Percentiles rank a stretch among this genome's conserved stretches.
Conservation (phyloP, 2,797 vertebrate genomes). For the Thunnus albacares region DNA sequence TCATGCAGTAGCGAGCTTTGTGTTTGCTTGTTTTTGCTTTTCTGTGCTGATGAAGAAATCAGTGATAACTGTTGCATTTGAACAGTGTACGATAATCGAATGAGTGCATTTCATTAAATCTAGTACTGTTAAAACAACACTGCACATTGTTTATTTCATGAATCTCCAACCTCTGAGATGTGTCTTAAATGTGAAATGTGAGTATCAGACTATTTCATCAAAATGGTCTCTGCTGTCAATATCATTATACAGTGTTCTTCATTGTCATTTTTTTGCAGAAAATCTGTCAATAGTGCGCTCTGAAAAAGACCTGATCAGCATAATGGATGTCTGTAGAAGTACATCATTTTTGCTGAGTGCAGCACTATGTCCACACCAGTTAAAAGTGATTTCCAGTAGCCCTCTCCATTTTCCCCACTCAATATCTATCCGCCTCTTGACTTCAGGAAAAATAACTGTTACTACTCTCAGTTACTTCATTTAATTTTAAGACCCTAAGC, state of each 20-base stretch:
- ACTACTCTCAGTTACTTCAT: constrained; percentile 16
- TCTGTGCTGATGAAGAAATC: neutral
- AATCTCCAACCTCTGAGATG: neutral
- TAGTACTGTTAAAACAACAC: neutral
- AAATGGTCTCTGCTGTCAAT: constrained; percentile 17
- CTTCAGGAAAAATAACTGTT: constrained; percentile 35
- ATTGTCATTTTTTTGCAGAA: constrained; percentile 47
- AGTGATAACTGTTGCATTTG: neutral
- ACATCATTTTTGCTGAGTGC: constrained; percentile 62
- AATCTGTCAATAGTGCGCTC: constrained; percentile 41
- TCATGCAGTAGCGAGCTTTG: neutral
- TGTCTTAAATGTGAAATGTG: neutral
- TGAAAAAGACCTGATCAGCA: constrained; percentile 52
- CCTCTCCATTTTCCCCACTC: constrained; percentile 28
- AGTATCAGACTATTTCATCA: constrained; percentile 28
- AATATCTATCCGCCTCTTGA: constrained; percentile 14
- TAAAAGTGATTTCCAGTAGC: constrained; percentile 55
- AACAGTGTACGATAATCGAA: constrained; percentile 6
- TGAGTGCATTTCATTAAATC: neutral
- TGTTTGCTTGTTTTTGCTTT: constrained; percentile 1
- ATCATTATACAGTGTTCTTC: constrained; percentile 26
- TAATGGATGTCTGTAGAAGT: constrained; percentile 51
- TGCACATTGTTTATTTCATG: constrained; percentile 13
- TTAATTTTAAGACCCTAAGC: constrained; percentile 14
- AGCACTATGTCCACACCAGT: constrained; percentile 65